These are phyloP conservation scores for human DNA, from an alignment of 2,113 vertebrate species.

Conservation along the genomic window DNA sequence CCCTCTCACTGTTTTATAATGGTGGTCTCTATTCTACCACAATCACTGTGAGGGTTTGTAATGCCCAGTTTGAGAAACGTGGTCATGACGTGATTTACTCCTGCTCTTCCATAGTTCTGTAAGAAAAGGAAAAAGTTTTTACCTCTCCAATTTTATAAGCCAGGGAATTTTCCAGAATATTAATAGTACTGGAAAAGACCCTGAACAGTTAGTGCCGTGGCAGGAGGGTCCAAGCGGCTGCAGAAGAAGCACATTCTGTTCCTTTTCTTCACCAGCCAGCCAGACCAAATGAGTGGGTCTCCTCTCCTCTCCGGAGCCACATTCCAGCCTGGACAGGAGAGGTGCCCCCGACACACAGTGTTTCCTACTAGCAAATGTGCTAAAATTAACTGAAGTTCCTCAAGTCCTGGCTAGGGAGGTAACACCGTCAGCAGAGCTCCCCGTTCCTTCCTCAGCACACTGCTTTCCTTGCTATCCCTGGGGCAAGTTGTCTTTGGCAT, in stretches of 20 bases:
- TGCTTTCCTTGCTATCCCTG: neutral
- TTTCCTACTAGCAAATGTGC: neutral
- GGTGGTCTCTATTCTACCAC: neutral
- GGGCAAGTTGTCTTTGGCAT: neutral
- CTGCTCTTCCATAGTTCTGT: neutral
- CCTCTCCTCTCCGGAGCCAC: neutral
- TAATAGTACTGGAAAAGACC: neutral
- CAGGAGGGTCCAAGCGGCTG: neutral
- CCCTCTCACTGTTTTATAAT: neutral
- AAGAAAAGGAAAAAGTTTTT: neutral
- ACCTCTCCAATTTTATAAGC: neutral
- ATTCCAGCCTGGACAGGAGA: neutral
- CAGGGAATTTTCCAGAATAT: constrained; percentile 40
- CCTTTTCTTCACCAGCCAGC: neutral
- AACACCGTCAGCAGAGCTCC: neutral
- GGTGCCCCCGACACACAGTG: neutral
- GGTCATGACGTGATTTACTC: neutral
- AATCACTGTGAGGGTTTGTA: neutral
- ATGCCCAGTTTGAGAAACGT: neutral
- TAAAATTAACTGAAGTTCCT: neutral
- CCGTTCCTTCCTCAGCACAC: neutral
- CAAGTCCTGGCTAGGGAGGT: neutral
- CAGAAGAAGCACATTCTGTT: neutral
- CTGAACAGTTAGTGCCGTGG: neutral
- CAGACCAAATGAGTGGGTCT: neutral